Evolutionary conservation across 2,113 vertebrate species (phyloP).

Genomic region (Otolemur garnettii): DNA sequence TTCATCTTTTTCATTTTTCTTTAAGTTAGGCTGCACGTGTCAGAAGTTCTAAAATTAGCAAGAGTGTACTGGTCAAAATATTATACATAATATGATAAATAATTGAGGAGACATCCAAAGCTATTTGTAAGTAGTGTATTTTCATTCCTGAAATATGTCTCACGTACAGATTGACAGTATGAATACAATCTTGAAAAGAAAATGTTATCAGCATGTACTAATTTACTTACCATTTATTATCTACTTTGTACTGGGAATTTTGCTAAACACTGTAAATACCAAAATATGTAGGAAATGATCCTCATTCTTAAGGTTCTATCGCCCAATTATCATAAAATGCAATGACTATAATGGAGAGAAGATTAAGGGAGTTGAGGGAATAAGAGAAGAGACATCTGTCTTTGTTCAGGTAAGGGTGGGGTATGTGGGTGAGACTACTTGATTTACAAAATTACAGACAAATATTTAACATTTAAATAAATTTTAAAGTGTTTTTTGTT

Average conservation of each 20-base stretch:
- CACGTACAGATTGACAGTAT: not conserved
- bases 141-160: slow-evolving; percentile 37
- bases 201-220: slow-evolving; percentile 19
- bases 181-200: slow-evolving; percentile 30
- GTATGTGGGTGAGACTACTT: not conserved
- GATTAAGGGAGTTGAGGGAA: not conserved
- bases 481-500: not conserved
- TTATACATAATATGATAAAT: slow-evolving; percentile 9
- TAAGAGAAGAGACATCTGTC: not conserved
- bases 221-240: slow-evolving; percentile 1
- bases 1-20: not conserved
- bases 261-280: not conserved
- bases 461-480: slow-evolving; percentile 8
- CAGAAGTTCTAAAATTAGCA: slow-evolving; percentile 16
- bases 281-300: not conserved
- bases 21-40: not conserved
- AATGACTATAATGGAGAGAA: not conserved
- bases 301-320: not conserved
- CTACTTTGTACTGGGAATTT: not conserved
- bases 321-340: not conserved
- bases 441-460: not conserved
- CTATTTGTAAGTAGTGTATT: slow-evolving; percentile 23
- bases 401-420: not conserved
- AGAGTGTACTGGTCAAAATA: not conserved
- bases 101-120: not conserved